phyloP scores from a whole-genome alignment of 1,140 invertebrate genomes.

The Dendrolimus punctatus region DNA sequence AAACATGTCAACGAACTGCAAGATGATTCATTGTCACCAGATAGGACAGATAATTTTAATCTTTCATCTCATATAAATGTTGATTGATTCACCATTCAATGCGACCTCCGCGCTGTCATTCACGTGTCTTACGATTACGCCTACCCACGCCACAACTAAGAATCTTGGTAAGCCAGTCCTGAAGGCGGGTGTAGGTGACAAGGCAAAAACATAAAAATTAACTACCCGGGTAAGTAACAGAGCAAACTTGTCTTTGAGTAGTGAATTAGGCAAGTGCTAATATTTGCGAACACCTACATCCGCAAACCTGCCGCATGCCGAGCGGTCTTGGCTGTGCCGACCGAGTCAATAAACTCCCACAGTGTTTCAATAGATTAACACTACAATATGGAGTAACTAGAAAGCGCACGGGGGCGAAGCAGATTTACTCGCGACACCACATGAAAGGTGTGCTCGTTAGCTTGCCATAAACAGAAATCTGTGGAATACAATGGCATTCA shows the following conservation, averaged over 20 bases:
- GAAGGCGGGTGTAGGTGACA: slow-evolving; percentile 22
- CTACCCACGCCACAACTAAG: slow-evolving; percentile 20
- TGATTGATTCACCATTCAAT: slow-evolving; percentile 20
- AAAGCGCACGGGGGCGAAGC: slow-evolving; percentile 14
- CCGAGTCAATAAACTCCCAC: slow-evolving; percentile 51
- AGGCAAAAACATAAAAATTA: slow-evolving; percentile 23
- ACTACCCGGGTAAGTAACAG: slow-evolving; percentile 42
- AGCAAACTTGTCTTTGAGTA: slow-evolving; percentile 36
- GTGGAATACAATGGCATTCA: too few species aligned
- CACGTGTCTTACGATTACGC: slow-evolving; percentile 13
- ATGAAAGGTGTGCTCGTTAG: too few species aligned
- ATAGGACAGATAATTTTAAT: slow-evolving; percentile 17
- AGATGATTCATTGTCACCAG: slow-evolving; percentile 17
- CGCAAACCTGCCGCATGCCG: slow-evolving; percentile 45
- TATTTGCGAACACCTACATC: slow-evolving; percentile 66
- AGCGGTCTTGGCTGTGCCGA: slow-evolving; percentile 12
- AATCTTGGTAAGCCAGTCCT: slow-evolving; percentile 14
- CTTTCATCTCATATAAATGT: slow-evolving; percentile 13
- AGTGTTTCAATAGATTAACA: slow-evolving; percentile 16
- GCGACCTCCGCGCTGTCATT: slow-evolving; percentile 15
- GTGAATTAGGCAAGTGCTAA: slow-evolving; percentile 58
- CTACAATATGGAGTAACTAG: slow-evolving; percentile 18
- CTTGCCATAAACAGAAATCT: too few species aligned
- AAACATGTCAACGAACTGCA: slow-evolving; percentile 32
- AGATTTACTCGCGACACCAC: neutral